Conservation (phyloP, 2,888 invertebrate species). For the Pimpla rufipes region DNA sequence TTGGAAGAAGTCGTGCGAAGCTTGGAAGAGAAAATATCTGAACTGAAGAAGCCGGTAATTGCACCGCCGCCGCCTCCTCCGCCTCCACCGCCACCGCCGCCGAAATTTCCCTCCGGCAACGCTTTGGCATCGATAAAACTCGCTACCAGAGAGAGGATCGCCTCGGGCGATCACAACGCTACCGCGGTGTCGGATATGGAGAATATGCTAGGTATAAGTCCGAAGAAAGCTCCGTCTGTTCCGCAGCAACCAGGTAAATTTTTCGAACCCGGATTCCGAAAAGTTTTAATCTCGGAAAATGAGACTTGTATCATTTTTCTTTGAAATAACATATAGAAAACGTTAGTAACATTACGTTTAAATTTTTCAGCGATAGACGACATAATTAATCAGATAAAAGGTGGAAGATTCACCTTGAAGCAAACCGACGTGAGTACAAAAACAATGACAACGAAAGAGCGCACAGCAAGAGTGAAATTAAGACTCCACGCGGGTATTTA, state of each 20-base stretch:
- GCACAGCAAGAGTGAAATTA: neutral
- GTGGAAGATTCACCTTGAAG: conserved; percentile 90
- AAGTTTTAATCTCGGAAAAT: neutral
- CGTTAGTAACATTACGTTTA: conserved; percentile 20
- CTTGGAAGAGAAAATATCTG: conserved; percentile 77
- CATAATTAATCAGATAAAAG: conserved; percentile 92
- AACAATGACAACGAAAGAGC: neutral
- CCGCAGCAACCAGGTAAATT: conserved; percentile 86
- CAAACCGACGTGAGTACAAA: conserved; percentile 87
- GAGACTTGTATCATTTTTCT: no score
- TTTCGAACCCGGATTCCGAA: neutral
- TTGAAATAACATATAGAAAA: neutral
- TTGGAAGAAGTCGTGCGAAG: conserved; percentile 76
- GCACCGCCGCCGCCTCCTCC: conserved; percentile 86
- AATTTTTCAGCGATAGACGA: conserved; percentile 88
- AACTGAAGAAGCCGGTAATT: conserved; percentile 76
- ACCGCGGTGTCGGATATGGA: conserved; percentile 87
- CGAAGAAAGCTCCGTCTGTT: conserved; percentile 87
- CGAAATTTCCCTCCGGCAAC: conserved; percentile 81
- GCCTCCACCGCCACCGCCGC: conserved; percentile 84
- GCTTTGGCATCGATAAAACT: conserved; percentile 82
- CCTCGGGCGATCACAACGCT: conserved; percentile 73
- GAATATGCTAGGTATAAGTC: conserved; percentile 86
- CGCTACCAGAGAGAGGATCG: conserved; percentile 78
- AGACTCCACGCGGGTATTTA: neutral